Conservation (phyloP, 2,888 invertebrate species). For the Nephrotoma guestfalica region DNA sequence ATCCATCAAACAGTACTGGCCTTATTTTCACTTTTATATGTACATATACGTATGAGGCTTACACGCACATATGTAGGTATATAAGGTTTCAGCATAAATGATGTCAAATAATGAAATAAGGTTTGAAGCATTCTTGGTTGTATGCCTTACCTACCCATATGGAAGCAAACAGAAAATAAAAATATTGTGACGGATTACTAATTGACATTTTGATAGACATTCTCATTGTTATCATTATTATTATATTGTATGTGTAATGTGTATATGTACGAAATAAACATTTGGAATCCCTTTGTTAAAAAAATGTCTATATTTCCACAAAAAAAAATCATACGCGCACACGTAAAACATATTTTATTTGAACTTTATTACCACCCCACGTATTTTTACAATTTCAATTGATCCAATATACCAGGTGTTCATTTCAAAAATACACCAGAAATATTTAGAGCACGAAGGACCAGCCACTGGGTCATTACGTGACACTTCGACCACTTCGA, state of each 20-base stretch:
- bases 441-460: too few species aligned
- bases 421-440: too few species aligned
- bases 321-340: background rate
- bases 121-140: too few species aligned
- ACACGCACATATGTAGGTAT: too few species aligned
- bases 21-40: too few species aligned
- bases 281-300: background rate
- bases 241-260: background rate
- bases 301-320: background rate
- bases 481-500: too few species aligned
- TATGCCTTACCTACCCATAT: too few species aligned
- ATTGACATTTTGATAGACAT: background rate
- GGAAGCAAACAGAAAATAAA: background rate
- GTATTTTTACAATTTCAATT: background rate
- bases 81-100: too few species aligned
- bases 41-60: too few species aligned
- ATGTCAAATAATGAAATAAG: too few species aligned
- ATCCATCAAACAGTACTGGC: too few species aligned
- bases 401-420: background rate
- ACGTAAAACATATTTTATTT: background rate
- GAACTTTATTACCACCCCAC: background rate
- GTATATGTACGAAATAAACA: background rate
- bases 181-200: background rate
- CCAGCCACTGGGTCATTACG: too few species aligned
- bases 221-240: background rate